A percentile compares a stretch with the other conserved stretches of the same genome.
Evolutionary conservation across 2,113 vertebrate genomes (phyloP).

Genomic region (Brachirus orientalis): DNA sequence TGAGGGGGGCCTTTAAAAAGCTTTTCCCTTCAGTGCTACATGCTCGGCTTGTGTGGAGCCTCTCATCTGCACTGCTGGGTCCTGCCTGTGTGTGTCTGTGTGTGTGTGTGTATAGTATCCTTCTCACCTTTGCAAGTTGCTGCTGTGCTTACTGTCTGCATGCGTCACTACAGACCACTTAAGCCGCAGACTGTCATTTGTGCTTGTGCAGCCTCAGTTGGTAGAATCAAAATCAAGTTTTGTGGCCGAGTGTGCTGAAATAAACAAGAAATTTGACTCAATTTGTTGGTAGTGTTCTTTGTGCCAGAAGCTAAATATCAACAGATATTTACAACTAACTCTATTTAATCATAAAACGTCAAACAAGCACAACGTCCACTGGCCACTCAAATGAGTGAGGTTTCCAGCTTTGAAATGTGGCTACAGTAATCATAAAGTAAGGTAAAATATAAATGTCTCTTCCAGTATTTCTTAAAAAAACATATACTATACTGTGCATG

Average conservation of each 20-base stretch:
- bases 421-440: too few species aligned
- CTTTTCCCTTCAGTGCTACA: conserved; percentile 72
- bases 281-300: not conserved
- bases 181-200: conserved; percentile 22
- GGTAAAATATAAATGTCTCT: too few species aligned
- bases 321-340: not conserved
- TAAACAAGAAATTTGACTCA: conserved; percentile 22
- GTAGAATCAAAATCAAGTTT: conserved; percentile 31
- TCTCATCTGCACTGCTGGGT: conserved; percentile 65
- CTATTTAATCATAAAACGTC: too few species aligned
- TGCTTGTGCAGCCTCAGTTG: conserved; percentile 24
- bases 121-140: conserved; percentile 24
- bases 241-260: conserved; percentile 19
- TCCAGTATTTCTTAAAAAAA: too few species aligned
- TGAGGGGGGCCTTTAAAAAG: conserved; percentile 64
- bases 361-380: not conserved
- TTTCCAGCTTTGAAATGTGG: too few species aligned
- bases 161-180: conserved; percentile 15
- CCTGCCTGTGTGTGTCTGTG: conserved; percentile 18
- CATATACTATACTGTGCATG: too few species aligned
- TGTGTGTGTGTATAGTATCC: conserved; percentile 31
- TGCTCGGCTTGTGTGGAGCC: conserved; percentile 56
- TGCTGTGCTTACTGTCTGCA: conserved; percentile 8
- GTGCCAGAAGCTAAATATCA: not conserved
- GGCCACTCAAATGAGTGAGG: too few species aligned